Evolutionary conservation across 1,140 invertebrate genomes (phyloP).

Genomic region (Drosophila pseudoobscura): DNA sequence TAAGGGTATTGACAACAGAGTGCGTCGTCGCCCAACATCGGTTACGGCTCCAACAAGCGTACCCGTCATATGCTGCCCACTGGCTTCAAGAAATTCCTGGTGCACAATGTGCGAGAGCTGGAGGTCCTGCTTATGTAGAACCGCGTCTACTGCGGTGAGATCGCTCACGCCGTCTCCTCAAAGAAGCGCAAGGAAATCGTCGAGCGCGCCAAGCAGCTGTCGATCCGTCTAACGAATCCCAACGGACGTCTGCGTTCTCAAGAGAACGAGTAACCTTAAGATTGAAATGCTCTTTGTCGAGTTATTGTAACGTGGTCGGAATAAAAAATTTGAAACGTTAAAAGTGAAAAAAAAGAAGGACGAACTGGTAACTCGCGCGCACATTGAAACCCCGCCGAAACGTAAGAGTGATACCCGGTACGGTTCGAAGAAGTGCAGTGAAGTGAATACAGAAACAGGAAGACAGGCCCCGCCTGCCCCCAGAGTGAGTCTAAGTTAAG

Average conservation of each 20-base stretch:
- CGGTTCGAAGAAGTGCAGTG: too few species aligned
- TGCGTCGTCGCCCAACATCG: constrained; percentile 98
- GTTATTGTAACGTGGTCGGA: constrained; percentile 69
- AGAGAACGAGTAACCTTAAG: constrained; percentile 95
- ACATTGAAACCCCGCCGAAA: too few species aligned
- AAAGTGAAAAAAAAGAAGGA: constrained; percentile 15
- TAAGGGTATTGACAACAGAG: constrained; percentile 99
- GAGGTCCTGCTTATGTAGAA: constrained; percentile 99
- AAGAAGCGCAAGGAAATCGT: constrained; percentile 98
- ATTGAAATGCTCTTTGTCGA: constrained; percentile 50
- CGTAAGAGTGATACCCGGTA: too few species aligned
- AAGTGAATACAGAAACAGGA: too few species aligned
- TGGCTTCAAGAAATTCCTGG: constrained; percentile 95
- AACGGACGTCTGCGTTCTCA: constrained; percentile 97
- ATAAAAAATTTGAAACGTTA: constrained; percentile 68
- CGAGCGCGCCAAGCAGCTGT: constrained; percentile 97
- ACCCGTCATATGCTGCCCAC: constrained; percentile 98
- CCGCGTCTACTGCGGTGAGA: constrained; percentile 97
- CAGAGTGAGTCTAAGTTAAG: too few species aligned
- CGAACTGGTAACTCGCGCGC: too few species aligned
- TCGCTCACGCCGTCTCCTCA: constrained; percentile 97
- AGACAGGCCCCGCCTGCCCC: too few species aligned
- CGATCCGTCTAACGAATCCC: constrained; percentile 97
- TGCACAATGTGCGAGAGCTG: constrained; percentile 90
- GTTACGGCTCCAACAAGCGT: constrained; percentile 97